Conservation (phyloP, 2,888 invertebrate genomes). For the Papilio protenor region DNA sequence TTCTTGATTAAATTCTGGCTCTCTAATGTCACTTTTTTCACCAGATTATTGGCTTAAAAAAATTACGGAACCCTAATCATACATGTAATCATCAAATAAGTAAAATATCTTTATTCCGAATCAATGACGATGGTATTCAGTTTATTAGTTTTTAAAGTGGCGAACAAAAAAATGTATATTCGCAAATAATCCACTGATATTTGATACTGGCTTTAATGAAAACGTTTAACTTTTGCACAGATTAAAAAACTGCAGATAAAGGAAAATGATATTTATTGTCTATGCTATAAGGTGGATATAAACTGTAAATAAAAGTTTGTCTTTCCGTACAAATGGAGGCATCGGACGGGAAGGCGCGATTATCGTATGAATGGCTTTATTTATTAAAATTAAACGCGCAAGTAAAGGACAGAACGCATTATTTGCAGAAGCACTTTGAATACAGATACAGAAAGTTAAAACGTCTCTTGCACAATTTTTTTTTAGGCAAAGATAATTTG, state of each 20-base stretch:
- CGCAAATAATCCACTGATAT: constrained; percentile 43
- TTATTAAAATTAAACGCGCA: constrained; percentile 65
- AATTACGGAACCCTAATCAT: constrained; percentile 28
- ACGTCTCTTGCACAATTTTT: not conserved
- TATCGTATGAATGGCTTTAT: constrained; percentile 66
- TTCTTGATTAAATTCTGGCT: too few relatives aligned
- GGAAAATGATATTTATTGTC: constrained; percentile 35
- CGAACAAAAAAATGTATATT: constrained; percentile 39
- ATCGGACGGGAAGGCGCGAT: constrained; percentile 59
- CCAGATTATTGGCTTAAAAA: not conserved
- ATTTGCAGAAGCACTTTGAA: constrained; percentile 36
- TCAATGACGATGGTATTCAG: constrained; percentile 37
- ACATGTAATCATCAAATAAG: constrained; percentile 18
- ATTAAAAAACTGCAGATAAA: constrained; percentile 18
- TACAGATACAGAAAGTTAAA: constrained; percentile 13
- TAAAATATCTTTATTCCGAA: constrained; percentile 43
- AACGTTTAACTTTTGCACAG: constrained; percentile 43
- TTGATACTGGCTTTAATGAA: constrained; percentile 49
- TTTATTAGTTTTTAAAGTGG: constrained; percentile 45
- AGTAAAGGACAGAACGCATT: constrained; percentile 55
- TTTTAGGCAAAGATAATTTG: constrained; percentile 16
- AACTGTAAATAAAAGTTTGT: constrained; percentile 47
- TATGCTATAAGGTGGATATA: constrained; percentile 35
- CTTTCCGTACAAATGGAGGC: constrained; percentile 52
- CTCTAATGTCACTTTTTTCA: not conserved